A percentile compares a stretch with the other conserved stretches of the same genome.
Conservation (phyloP, 2,797 vertebrate species). For the Balearica regulorum region DNA sequence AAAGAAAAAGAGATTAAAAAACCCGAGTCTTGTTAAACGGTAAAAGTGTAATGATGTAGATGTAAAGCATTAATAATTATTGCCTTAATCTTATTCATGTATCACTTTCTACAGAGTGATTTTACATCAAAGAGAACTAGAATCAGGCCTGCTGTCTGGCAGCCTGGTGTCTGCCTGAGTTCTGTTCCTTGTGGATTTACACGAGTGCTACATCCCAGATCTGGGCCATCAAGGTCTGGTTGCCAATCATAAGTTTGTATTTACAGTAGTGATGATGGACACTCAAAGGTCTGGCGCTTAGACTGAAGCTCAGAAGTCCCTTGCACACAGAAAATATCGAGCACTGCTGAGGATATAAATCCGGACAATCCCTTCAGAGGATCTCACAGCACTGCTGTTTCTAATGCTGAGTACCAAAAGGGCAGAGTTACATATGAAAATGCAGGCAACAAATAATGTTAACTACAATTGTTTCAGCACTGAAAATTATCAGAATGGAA, state of each 20-base stretch:
- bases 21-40: background rate
- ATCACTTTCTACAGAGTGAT: background rate
- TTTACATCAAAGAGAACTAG: constrained; percentile 12
- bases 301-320: background rate
- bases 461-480: background rate
- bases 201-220: background rate
- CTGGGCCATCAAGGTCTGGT: background rate
- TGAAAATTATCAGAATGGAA: background rate
- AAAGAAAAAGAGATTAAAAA: background rate
- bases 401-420: background rate
- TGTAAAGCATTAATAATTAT: background rate
- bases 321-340: background rate
- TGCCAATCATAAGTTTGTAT: background rate
- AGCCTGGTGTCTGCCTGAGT: background rate
- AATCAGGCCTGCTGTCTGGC: background rate
- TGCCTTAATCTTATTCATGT: background rate
- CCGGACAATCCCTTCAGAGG: background rate
- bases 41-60: background rate
- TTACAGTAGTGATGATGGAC: background rate
- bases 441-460: background rate
- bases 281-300: background rate
- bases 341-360: background rate
- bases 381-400: background rate
- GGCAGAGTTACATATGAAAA: background rate
- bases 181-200: background rate